Conservation (phyloP, 1,140 invertebrate species). For the Eupristina koningsbergeri region DNA sequence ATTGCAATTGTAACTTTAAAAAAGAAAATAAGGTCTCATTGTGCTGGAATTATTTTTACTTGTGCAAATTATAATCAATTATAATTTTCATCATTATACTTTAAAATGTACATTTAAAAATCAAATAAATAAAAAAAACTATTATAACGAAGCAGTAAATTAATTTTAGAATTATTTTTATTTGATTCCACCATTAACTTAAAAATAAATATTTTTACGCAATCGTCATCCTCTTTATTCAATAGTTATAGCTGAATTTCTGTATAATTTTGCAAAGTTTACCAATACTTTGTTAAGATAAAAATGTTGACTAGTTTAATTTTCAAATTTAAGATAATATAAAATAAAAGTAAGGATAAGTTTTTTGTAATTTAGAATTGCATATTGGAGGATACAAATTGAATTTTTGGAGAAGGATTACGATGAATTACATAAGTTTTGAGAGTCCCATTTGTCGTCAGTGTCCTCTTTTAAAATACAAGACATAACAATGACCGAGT, state of each 20-base stretch:
- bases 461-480: slow-evolving; percentile 21
- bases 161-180: not conserved
- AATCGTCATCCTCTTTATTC: not conserved
- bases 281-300: no score
- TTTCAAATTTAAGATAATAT: not conserved
- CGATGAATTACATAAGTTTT: slow-evolving; percentile 4
- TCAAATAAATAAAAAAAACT: not conserved
- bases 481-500: slow-evolving; percentile 1
- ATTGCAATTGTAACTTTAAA: not conserved
- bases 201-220: not conserved
- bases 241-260: no score
- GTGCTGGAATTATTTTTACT: no score
- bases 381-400: not conserved
- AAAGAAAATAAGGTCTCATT: not conserved
- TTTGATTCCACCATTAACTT: no score
- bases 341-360: not conserved
- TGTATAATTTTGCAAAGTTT: no score
- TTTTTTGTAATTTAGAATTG: not conserved
- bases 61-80: no score
- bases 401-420: not conserved
- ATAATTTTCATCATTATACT: no score
- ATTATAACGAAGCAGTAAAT: not conserved
- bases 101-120: not conserved
- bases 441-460: not conserved
- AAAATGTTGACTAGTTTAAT: not conserved